phyloP scores from a whole-genome alignment of 2,797 vertebrate species.

The Kryptopterus vitreolus region DNA sequence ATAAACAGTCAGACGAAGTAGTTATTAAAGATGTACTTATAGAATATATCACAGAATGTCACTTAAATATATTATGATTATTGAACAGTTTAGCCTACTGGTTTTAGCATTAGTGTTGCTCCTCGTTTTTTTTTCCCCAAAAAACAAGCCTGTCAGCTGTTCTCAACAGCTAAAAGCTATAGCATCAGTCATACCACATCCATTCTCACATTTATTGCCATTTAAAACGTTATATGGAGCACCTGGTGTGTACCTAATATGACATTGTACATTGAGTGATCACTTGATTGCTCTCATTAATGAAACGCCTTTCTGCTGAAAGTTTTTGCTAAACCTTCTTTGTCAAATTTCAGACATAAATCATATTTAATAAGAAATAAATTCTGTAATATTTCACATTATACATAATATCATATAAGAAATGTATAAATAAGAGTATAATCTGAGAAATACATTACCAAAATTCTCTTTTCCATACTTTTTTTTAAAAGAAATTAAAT shows the following conservation, averaged over 20 bases:
- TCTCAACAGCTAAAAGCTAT: conserved; percentile 44
- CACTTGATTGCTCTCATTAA: not conserved
- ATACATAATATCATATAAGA: no score
- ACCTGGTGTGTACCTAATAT: not conserved
- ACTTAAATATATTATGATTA: not conserved
- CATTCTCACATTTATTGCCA: conserved; percentile 8
- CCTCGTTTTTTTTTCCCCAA: not conserved
- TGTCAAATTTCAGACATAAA: not conserved
- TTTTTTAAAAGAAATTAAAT: no score
- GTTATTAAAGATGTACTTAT: not conserved
- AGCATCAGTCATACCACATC: conserved; percentile 39
- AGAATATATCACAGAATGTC: not conserved
- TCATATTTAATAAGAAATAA: no score
- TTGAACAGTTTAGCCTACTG: no score
- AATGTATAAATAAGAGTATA: no score
- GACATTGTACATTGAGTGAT: not conserved
- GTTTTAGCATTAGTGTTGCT: conserved; percentile 12
- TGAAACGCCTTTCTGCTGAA: no score
- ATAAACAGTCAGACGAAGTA: not conserved
- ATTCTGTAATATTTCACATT: no score
- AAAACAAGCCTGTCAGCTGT: conserved; percentile 40
- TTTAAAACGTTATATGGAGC: conserved; percentile 8
- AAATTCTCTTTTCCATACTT: no score
- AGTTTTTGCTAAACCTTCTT: not conserved
- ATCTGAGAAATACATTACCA: no score